phyloP scores from a whole-genome alignment of 2,113 vertebrate species.

The Circaetus gallicus region DNA sequence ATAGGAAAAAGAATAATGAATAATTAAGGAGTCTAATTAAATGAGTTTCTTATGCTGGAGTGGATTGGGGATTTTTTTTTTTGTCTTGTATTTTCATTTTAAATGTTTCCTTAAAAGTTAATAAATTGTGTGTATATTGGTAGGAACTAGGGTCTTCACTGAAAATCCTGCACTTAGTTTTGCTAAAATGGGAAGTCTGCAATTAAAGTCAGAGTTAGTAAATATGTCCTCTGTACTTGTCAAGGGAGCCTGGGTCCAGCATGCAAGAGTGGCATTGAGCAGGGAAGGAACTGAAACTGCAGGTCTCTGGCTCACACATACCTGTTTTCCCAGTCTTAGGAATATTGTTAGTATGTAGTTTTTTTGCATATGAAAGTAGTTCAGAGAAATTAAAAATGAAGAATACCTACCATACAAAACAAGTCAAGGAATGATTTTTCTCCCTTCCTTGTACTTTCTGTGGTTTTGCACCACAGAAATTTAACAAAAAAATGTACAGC shows the following conservation, averaged over 20 bases:
- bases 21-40: constrained; percentile 37
- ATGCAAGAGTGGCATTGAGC: neutral
- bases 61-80: neutral
- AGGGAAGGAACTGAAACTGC: neutral
- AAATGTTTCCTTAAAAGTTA: neutral
- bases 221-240: neutral
- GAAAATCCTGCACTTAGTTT: neutral
- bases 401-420: neutral
- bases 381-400: neutral
- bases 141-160: neutral
- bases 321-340: neutral
- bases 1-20: constrained; percentile 27
- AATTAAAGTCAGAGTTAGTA: neutral
- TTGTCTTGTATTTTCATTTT: neutral
- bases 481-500: neutral
- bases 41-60: neutral
- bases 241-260: neutral
- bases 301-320: rapidly evolving
- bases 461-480: neutral
- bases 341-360: neutral
- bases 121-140: neutral
- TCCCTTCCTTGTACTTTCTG: neutral
- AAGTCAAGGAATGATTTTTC: neutral
- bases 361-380: neutral
- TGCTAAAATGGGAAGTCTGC: neutral